Percentiles rank a stretch among this genome's conserved stretches.
These are phyloP conservation scores for Disparrhopalites patrizii DNA, from an alignment of 2,888 invertebrate genomes.

Conservation along the genomic window DNA sequence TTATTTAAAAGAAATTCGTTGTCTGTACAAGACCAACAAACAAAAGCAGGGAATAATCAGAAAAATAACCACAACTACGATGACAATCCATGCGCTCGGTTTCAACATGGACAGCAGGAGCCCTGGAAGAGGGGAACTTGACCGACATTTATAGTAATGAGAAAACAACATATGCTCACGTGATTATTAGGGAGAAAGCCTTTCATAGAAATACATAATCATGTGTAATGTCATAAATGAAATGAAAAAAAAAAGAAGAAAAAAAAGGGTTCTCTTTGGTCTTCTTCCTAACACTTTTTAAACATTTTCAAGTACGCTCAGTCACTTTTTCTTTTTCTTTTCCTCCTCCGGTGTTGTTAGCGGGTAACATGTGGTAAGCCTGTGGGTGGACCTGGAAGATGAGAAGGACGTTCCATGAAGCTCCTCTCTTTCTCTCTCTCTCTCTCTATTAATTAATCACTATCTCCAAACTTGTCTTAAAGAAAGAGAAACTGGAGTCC, in stretches of 20 bases:
- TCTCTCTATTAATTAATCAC: slow-evolving; percentile 24
- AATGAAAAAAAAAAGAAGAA: too few relatives aligned
- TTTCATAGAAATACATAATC: too few relatives aligned
- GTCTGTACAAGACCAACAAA: too few relatives aligned
- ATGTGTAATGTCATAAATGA: too few relatives aligned
- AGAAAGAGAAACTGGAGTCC: not conserved
- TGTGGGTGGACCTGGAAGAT: slow-evolving; percentile 15
- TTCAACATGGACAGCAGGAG: too few relatives aligned
- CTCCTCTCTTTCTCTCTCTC: not conserved
- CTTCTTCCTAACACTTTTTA: not conserved
- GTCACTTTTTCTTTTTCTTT: too few relatives aligned
- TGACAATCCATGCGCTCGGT: too few relatives aligned
- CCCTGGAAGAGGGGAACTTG: too few relatives aligned
- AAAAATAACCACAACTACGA: too few relatives aligned
- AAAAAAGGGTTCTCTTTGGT: not conserved
- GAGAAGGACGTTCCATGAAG: slow-evolving; percentile 20
- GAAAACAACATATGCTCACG: slow-evolving; percentile 2
- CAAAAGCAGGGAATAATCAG: too few relatives aligned
- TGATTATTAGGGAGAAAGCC: not conserved
- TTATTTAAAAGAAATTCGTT: too few relatives aligned
- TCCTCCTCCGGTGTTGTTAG: not conserved
- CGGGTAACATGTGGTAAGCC: slow-evolving; percentile 28
- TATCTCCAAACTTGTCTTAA: slow-evolving; percentile 19
- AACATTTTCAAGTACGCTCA: slow-evolving; percentile 1
- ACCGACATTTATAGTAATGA: too few relatives aligned